Base-by-base conservation (phyloP, 1,140 invertebrate genomes). In the Eubasilissa regina region DNA sequence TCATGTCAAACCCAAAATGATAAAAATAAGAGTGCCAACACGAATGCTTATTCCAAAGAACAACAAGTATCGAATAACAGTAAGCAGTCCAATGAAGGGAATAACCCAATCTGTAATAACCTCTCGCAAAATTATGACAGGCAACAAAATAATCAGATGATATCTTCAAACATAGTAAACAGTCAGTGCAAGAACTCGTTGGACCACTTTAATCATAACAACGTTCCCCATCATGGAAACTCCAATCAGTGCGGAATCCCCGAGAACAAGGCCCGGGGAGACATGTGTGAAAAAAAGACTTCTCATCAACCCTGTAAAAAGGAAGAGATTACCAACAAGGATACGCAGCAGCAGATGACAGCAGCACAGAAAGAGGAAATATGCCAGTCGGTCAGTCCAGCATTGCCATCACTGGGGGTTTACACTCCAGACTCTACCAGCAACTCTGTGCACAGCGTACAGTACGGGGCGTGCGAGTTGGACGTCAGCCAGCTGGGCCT, bases 391-490 rank as follows among this genome's bases (percentile, higher is more conserved):
- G 75, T 91, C 85, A 82, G 90, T 73, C 89, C 92, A 0, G 93
- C 94, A 51, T 86, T 94, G 75, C 92, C 93, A 13, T 95, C 93
- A 1, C 93, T 96, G 91, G 94, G 94, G 0, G 94, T 96, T 0
- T 96, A 95, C 81, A 95, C 94, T 0, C 94, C 95, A 0, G 95
- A 96, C 84, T 95, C 94, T 0, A 95, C 94, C 0, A 96, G 94
- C 43, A 95, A 96, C 84, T 96, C 95, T 0, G 94, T 95, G 6
- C 94, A 95, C 81, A 95, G 94, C 51, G 89, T 95, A 77, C 94
- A 95, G 86, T 96, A 95, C 84, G 91, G 92, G 0, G 92, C 93
- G 77, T 96, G 93, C 83, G 95, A 97, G 79, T 87, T 97, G 68
- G 95, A 96, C 86, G 95, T 96, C 0, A 92, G 92, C 81, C 95